Evolutionary conservation across 2,888 invertebrate species (phyloP).

Genomic region (Scaeva pyrastri): DNA sequence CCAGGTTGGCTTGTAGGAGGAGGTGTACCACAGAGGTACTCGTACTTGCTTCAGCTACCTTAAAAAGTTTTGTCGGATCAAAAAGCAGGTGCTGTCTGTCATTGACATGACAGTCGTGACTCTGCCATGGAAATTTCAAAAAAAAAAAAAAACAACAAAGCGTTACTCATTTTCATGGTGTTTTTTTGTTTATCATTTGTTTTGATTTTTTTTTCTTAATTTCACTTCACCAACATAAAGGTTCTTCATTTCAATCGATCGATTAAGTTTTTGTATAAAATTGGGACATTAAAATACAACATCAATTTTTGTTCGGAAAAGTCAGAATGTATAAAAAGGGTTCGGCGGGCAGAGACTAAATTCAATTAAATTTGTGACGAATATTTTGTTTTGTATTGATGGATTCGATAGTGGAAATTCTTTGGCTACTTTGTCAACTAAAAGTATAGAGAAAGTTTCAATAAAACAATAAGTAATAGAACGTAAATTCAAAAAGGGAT

Average conservation of each 20-base stretch:
- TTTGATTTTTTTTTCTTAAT: slow-evolving; percentile 23
- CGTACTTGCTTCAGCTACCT: slow-evolving; percentile 64
- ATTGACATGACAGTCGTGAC: slow-evolving; percentile 75
- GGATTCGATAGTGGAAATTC: slow-evolving; percentile 27
- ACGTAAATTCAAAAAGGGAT: no score
- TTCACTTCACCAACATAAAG: neutral
- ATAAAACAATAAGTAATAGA: neutral
- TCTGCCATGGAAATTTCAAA: slow-evolving; percentile 56
- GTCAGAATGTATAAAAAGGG: slow-evolving; percentile 44
- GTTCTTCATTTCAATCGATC: slow-evolving; percentile 56
- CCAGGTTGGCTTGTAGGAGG: slow-evolving; percentile 2
- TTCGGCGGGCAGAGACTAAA: slow-evolving; percentile 41
- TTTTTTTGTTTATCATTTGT: slow-evolving; percentile 22
- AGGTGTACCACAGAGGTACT: slow-evolving; percentile 45
- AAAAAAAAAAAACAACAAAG: no score
- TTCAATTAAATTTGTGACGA: slow-evolving; percentile 22
- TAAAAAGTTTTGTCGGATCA: slow-evolving; percentile 63
- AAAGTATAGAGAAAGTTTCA: slow-evolving; percentile 2
- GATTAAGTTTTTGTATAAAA: slow-evolving; percentile 41
- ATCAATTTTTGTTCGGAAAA: slow-evolving; percentile 13
- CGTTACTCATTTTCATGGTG: slow-evolving; percentile 68
- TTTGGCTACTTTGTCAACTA: slow-evolving; percentile 6
- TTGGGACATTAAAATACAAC: slow-evolving; percentile 31
- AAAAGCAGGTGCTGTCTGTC: slow-evolving; percentile 75
- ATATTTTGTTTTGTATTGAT: slow-evolving; percentile 7